Base-by-base conservation (phyloP, 2,888 invertebrate species). In the Synanthedon tipuliformis region DNA sequence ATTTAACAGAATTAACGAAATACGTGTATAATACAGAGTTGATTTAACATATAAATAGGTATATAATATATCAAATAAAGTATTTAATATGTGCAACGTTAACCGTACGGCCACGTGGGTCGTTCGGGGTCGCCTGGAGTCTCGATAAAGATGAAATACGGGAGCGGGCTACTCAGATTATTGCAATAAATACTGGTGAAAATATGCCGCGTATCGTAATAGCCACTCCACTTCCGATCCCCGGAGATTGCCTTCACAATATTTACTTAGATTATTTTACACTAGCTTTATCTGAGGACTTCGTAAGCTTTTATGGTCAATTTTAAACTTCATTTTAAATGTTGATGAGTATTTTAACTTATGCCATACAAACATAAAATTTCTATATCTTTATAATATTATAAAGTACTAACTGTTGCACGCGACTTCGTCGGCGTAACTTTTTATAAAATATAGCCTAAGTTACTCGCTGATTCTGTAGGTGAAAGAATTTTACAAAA, bases 71-170 rank as follows among this genome's bases (percentile, higher is more conserved):
- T 3, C n/a, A 45, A 50, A 55, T 50, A 15, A 27, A 54, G 16
- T 52, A 50, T 57, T 57, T 55, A 55, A 53, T 59, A 57, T 55
- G 55, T 57, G 52, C 50, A 57, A 53, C 61, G 60, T 57, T 57
- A 55, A 59, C 55, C 45, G 50, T 49, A 27, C 48, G 51, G 52
- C 60, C 68, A 67, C 69, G 67, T 68, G 68, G 64, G 59, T 54
- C 64, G 66, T 70, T 70, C 60, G 62, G 63, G 23, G 61, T 60
- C 62, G 63, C 63, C 60, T 53, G 55, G 59, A 62, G 60, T 61
- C 65, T 62, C 66, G 73, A 75, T 75, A 74, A 74, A 68, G 59
- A 66, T 73, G 67, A 75, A 67, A 71, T 70, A 75, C 64, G 65
- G 64, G 50, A 52, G 58, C 34, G 67, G 71, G 58, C 55, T 61